Base-by-base conservation (phyloP, 2,888 invertebrate genomes). In the Opisthograptis luteolata region DNA sequence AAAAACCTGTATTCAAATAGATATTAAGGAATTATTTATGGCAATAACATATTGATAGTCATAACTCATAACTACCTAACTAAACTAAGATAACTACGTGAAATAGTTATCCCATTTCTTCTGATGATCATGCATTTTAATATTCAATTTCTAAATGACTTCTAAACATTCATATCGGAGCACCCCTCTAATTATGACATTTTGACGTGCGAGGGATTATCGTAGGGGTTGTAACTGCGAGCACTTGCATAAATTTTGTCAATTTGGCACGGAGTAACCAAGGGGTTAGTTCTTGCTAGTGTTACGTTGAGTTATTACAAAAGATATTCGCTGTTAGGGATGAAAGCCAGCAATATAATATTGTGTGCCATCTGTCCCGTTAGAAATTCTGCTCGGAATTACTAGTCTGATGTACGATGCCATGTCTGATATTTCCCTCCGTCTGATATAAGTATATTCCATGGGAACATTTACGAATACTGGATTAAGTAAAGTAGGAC, bases 181-280 rank as follows among this genome's bases (percentile, higher is more conserved):
- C 40, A 42, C 79, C 76, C 69, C 74, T 70, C 64, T 74, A 85
- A 84, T 84, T 77, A 85, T 84, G 83, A 84, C 81, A 81, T 87
- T n/a, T 81, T 83, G 84, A 86, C 84, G 84, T 76, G 79, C 72
- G 73, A 67, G 72, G 66, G 59, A 65, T 68, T 57, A 59, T 57
- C 61, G 70, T 69, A 70, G 67, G 66, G 73, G 70, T 61, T 44
- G 57, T 43, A 66, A 60, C 60, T 62, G 36, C 22, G 13, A 35
- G 79, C 76, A 78, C 79, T 84, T 83, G 88, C 87, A 88, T 88
- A 87, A 87, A 88, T 88, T 88, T 85, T 76, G 83, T 77, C 84
- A 87, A 88, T 87, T 87, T 81, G 84, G 81, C 79, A 83, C 80
- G 82, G 74, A 76, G 70, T 54, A 57, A 31, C 60, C 53, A 56